Conservation (phyloP, 2,797 vertebrate genomes). For the Chloroceryle inda region DNA sequence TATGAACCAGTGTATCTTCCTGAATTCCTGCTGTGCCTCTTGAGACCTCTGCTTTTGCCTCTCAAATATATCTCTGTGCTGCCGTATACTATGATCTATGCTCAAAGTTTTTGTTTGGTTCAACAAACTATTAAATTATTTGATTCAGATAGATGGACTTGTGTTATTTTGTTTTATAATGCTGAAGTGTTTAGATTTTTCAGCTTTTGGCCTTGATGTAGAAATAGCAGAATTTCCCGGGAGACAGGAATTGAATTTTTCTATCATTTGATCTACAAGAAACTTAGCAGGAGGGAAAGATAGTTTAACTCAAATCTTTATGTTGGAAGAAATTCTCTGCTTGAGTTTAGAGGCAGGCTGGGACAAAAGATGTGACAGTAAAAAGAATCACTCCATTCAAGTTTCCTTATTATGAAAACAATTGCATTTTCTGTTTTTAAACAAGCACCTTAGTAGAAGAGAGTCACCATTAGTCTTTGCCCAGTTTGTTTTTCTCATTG, state of each 20-base stretch:
- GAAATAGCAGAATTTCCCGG: background rate
- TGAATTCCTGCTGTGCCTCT: background rate
- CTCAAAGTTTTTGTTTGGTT: background rate
- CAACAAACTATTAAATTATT: background rate
- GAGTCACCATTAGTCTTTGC: background rate
- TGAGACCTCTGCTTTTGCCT: background rate
- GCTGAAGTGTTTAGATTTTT: background rate
- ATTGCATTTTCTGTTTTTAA: background rate
- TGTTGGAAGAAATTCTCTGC: background rate
- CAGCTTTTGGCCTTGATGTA: conserved; percentile 1
- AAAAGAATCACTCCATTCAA: background rate
- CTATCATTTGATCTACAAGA: background rate
- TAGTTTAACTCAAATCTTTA: background rate
- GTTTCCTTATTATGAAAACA: background rate
- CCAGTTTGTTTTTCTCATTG: background rate
- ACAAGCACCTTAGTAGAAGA: background rate
- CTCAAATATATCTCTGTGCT: background rate
- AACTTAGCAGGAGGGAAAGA: background rate
- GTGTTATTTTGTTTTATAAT: conserved; percentile 14
- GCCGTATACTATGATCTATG: background rate
- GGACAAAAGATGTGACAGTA: background rate
- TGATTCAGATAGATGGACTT: background rate
- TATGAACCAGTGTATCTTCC: background rate
- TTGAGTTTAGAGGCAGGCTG: background rate
- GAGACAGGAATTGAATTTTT: background rate